Evolutionary conservation across 1,140 invertebrate genomes (phyloP).

Genomic region (Amyelois transitella): DNA sequence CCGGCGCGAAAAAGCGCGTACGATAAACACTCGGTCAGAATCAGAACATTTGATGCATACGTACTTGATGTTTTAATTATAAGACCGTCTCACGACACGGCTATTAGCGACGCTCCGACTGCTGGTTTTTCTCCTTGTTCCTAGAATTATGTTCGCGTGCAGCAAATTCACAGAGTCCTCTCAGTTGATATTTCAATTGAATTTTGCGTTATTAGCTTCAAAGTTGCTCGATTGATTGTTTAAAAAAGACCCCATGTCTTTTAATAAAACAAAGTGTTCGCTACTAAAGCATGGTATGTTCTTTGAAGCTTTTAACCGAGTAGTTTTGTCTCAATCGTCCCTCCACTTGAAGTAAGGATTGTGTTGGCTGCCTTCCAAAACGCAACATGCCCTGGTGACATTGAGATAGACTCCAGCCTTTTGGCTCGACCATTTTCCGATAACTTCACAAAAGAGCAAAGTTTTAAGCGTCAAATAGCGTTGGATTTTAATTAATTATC

Average conservation of each 20-base stretch:
- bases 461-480: too few species aligned
- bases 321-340: background rate
- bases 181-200: background rate
- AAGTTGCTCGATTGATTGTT: background rate
- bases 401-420: constrained; percentile 1
- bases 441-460: background rate
- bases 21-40: constrained; percentile 30
- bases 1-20: constrained; percentile 36
- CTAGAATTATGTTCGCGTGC: background rate
- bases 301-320: background rate
- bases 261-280: background rate
- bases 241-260: background rate
- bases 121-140: background rate
- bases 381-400: background rate
- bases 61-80: constrained; percentile 29
- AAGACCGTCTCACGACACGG: constrained; percentile 11
- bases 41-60: constrained; percentile 23
- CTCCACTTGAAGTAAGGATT: background rate
- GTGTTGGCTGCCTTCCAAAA: constrained; percentile 1
- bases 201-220: background rate
- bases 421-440: background rate
- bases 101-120: constrained; percentile 4
- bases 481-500: too few species aligned
- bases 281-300: background rate
- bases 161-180: background rate